These are phyloP conservation scores for sheep (Ovis aries) DNA, from an alignment of 2,113 vertebrate species.

Conservation along the genomic window ARS-UI_Ramb_v3.0 NC_056068.1:14236001-14236500, in stretches of 20 bases:
- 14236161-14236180: neutral
- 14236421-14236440: slow-evolving; percentile 3
- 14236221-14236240: neutral
- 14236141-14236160: neutral
- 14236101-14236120: neutral
- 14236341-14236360: neutral
- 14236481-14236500: neutral
- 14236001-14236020: neutral
- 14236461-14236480: neutral
- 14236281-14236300: neutral
- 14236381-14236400: neutral
- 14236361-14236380: neutral
- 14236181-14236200: slow-evolving; percentile 8
- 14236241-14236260: neutral
- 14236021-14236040: neutral
- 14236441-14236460: neutral
- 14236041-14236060: neutral
- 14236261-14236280: neutral
- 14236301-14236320: neutral
- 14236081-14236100: neutral
- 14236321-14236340: neutral
- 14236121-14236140: neutral
- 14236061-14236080: neutral
- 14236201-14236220: neutral
- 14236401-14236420: neutral